These are phyloP conservation scores for Rallus crepitans DNA, from an alignment of 2,797 vertebrate species.

Conservation along the genomic window DNA sequence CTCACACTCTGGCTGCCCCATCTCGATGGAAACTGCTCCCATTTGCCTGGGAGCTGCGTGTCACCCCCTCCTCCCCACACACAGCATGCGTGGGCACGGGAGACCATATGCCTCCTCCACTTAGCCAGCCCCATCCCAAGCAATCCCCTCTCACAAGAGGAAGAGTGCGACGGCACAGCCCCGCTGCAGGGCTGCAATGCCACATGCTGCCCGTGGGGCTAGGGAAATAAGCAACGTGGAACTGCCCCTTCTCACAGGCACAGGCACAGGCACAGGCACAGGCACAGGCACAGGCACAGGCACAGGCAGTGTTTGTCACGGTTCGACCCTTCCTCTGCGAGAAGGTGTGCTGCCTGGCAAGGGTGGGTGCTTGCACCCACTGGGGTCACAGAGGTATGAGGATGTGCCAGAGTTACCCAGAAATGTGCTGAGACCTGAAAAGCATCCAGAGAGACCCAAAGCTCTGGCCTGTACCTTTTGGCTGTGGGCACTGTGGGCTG, in stretches of 20 bases:
- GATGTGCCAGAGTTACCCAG: background rate
- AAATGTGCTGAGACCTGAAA: background rate
- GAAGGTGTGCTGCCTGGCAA: background rate
- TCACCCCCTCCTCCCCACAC: accelerated
- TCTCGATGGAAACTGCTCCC: accelerated
- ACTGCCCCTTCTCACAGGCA: background rate
- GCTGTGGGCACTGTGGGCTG: background rate
- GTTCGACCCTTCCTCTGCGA: background rate
- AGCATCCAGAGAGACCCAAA: background rate
- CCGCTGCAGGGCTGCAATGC: background rate
- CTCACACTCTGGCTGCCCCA: accelerated
- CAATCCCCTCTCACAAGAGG: background rate
- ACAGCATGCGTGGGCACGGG: background rate
- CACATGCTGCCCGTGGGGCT: too few species aligned
- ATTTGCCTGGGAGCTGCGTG: background rate
- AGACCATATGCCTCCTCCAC: background rate
- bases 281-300: accelerated
- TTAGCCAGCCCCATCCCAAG: background rate
- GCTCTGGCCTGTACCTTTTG: background rate
- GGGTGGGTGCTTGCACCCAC: background rate
- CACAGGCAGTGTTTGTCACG: background rate
- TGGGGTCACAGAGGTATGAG: background rate
- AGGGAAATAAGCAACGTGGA: too few species aligned
- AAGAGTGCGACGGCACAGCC: background rate
- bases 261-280: too few species aligned